These are phyloP conservation scores for Mellivora capensis DNA, from an alignment of 2,113 vertebrate genomes.

Conservation along the genomic window DNA sequence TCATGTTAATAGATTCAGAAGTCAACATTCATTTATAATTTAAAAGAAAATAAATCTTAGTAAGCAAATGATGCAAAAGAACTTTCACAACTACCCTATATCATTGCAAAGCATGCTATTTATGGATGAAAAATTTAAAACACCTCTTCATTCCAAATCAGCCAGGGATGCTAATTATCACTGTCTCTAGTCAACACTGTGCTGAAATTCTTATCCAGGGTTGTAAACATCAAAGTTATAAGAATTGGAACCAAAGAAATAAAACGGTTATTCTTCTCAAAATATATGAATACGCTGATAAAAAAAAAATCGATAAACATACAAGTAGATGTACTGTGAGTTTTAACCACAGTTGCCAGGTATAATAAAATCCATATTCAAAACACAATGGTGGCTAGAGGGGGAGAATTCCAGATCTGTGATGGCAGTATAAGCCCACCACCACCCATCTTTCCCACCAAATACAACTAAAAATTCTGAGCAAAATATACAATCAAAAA, in stretches of 20 bases:
- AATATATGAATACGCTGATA: background rate
- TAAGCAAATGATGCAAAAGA: background rate
- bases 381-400: background rate
- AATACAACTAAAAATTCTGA: background rate
- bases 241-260: background rate
- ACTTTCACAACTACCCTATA: background rate
- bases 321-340: background rate
- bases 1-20: background rate
- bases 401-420: background rate
- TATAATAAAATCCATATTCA: background rate
- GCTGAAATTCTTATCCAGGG: background rate
- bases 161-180: background rate
- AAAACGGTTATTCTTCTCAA: background rate
- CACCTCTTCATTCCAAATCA: background rate
- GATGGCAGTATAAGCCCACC: background rate
- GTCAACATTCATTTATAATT: background rate
- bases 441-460: background rate
- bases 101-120: background rate
- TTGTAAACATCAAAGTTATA: background rate
- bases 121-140: background rate
- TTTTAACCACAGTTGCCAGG: background rate
- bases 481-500: background rate
- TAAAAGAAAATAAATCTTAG: background rate
- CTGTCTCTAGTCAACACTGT: background rate
- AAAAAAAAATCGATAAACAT: background rate